Evolutionary conservation across 2,113 vertebrate genomes (phyloP).

Genomic region (Pterocles gutturalis): DNA sequence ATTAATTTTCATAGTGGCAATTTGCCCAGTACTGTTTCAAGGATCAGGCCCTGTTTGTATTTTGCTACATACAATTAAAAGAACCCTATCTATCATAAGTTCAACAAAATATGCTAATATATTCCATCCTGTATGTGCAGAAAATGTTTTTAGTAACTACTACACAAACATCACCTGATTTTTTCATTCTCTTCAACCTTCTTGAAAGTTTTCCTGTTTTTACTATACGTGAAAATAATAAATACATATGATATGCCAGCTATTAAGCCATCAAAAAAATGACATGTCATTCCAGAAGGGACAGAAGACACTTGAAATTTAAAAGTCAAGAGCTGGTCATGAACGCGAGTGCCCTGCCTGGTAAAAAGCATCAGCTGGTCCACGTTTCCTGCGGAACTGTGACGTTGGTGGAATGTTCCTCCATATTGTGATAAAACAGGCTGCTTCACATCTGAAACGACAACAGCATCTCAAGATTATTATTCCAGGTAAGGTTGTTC

Average conservation of each 20-base stretch:
- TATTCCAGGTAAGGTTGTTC: neutral
- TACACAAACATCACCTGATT: neutral
- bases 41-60: neutral
- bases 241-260: constrained; percentile 68
- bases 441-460: constrained; percentile 41
- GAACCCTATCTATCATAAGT: constrained; percentile 38
- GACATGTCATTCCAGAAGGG: constrained; percentile 1
- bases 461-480: neutral
- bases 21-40: constrained; percentile 16
- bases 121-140: constrained; percentile 21
- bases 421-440: neutral
- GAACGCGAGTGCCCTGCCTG: neutral
- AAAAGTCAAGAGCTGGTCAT: neutral
- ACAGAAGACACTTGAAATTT: neutral
- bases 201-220: constrained; percentile 13
- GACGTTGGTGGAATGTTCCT: neutral
- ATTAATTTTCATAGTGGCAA: neutral
- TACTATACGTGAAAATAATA: constrained; percentile 74
- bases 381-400: neutral
- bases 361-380: constrained; percentile 20
- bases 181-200: constrained; percentile 3
- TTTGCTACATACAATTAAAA: constrained; percentile 51
- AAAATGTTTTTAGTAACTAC: neutral
- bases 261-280: constrained; percentile 43
- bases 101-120: neutral